A percentile compares a stretch with the other conserved stretches of the same genome.
phyloP scores from a whole-genome alignment of 2,888 invertebrate species.

The Callosobruchus maculatus region DNA sequence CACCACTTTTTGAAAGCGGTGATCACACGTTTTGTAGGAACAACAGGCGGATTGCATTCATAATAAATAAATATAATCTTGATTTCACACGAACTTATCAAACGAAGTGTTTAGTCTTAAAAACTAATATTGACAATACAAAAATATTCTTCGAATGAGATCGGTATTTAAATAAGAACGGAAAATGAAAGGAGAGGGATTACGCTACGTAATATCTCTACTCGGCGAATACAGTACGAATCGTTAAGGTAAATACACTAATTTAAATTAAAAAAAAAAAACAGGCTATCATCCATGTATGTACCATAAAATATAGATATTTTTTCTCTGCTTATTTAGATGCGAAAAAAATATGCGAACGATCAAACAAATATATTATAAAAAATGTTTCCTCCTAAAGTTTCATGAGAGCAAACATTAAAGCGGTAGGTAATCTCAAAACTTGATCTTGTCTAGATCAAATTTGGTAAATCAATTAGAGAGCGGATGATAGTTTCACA shows the following conservation, averaged over 20 bases:
- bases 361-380: no score
- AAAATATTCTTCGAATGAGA: conserved; percentile 22
- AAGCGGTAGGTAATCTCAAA: no score
- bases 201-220: background rate
- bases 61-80: conserved; percentile 1
- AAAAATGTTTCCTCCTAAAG: no score
- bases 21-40: conserved; percentile 8
- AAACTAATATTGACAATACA: conserved; percentile 29
- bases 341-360: no score
- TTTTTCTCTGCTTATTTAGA: no score
- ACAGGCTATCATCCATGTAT: no score
- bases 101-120: conserved; percentile 8
- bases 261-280: no score
- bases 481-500: no score
- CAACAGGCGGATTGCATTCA: background rate
- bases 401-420: no score
- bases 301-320: no score
- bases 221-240: background rate
- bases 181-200: conserved; percentile 5
- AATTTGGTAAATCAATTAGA: no score
- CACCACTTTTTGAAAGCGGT: conserved; percentile 4
- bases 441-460: no score
- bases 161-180: background rate
- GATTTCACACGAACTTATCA: conserved; percentile 1
- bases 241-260: background rate